phyloP scores from a whole-genome alignment of 2,888 invertebrate genomes.

The Zelleria hepariella region DNA sequence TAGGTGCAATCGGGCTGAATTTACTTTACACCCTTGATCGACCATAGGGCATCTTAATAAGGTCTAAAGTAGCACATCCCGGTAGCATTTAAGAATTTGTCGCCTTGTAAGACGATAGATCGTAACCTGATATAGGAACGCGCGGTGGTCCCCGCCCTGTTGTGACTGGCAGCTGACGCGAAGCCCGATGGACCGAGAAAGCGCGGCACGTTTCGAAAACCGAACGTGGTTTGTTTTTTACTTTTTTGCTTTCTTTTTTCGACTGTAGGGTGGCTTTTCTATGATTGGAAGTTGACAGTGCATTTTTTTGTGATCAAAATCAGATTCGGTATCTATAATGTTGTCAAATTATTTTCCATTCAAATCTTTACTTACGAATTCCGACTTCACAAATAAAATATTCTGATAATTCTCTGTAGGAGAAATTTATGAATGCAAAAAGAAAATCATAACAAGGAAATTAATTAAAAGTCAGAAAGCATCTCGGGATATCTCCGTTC shows the following conservation, averaged over 20 bases:
- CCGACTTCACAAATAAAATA: neutral
- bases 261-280: constrained; percentile 21
- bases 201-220: constrained; percentile 57
- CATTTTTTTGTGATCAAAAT: constrained; percentile 4
- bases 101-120: constrained; percentile 58
- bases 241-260: constrained; percentile 11
- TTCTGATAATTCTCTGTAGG: constrained; percentile 14
- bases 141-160: constrained; percentile 58
- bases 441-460: constrained; percentile 55
- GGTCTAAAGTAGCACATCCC: neutral
- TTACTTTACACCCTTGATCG: neutral
- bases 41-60: neutral
- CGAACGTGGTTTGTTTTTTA: constrained; percentile 27
- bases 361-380: neutral
- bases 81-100: neutral
- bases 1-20: constrained; percentile 29
- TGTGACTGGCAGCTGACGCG: constrained; percentile 65
- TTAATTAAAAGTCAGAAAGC: constrained; percentile 40
- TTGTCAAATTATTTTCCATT: neutral
- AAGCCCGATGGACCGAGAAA: constrained; percentile 71
- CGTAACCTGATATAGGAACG: constrained; percentile 54
- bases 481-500: constrained; percentile 24
- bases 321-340: too few species aligned
- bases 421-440: constrained; percentile 22
- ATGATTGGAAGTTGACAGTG: constrained; percentile 28